Percentiles rank a stretch among this genome's conserved stretches.
Conservation (phyloP, 2,888 invertebrate genomes). For the Brenthis hecate region DNA sequence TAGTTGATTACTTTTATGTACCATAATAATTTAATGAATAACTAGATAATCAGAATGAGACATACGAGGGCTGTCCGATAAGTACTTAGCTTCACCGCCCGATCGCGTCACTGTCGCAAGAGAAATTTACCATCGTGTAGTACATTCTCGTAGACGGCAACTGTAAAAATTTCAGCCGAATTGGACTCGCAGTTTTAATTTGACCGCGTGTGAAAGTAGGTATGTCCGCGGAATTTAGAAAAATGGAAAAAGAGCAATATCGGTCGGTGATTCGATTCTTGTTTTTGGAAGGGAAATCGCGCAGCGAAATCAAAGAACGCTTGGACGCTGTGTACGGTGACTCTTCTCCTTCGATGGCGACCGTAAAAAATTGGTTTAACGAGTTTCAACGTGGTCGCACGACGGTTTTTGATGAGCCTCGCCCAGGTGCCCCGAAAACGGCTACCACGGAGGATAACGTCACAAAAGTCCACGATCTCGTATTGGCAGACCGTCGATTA, state of each 20-base stretch:
- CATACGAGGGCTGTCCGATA: slow-evolving; percentile 30
- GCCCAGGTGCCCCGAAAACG: no score
- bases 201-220: slow-evolving; percentile 30
- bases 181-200: slow-evolving; percentile 33
- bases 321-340: slow-evolving; percentile 25
- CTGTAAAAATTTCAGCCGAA: slow-evolving; percentile 30
- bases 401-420: no score
- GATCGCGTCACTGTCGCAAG: slow-evolving; percentile 27
- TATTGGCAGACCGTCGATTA: no score
- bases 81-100: slow-evolving; percentile 33
- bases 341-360: no score
- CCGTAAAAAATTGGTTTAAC: no score
- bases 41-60: no score
- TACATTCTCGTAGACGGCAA: slow-evolving; percentile 28
- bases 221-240: slow-evolving; percentile 35
- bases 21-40: no score
- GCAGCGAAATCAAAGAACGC: slow-evolving; percentile 41
- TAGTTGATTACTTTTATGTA: no score
- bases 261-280: slow-evolving; percentile 41
- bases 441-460: no score
- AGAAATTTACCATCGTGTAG: slow-evolving; percentile 26
- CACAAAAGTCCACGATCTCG: no score
- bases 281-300: slow-evolving; percentile 41
- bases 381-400: no score
- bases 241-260: slow-evolving; percentile 43